These are phyloP conservation scores for Verasper variegatus DNA, from an alignment of 2,113 vertebrate genomes.

Conservation along the genomic window DNA sequence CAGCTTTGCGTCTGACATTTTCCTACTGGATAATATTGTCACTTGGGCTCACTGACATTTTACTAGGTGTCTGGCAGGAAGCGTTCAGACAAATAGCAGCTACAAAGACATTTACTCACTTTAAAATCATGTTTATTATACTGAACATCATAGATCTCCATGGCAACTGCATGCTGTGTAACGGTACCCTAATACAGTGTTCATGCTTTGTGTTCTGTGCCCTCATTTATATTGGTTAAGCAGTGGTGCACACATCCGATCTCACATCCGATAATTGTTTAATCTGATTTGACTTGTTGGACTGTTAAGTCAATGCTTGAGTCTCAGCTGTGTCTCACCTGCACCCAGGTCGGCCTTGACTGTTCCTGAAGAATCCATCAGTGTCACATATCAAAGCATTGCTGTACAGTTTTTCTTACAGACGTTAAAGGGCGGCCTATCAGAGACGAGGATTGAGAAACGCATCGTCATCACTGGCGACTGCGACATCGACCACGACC, in stretches of 20 bases:
- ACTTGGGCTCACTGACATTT: too few species aligned
- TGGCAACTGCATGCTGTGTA: neutral
- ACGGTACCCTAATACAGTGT: neutral
- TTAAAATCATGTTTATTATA: neutral
- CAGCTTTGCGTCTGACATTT: neutral
- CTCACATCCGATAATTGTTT: neutral
- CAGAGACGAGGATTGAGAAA: slow-evolving; percentile 99
- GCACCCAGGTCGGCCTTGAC: neutral
- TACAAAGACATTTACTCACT: neutral
- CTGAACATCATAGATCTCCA: neutral
- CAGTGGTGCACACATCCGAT: neutral
- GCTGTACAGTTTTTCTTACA: slow-evolving; percentile 23
- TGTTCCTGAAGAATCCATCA: neutral
- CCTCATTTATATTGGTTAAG: neutral
- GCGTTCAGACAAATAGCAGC: too few species aligned
- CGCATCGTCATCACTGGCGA: slow-evolving; percentile 98
- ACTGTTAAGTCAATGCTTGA: neutral
- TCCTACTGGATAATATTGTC: too few species aligned
- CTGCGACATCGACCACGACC: slow-evolving; percentile 96
- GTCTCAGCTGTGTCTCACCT: neutral
- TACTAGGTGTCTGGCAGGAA: too few species aligned
- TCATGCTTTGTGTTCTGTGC: neutral
- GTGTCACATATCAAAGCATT: neutral
- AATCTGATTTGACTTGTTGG: neutral
- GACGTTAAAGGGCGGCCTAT: slow-evolving; percentile 91